A percentile compares a stretch with the other conserved stretches of the same genome.
Conservation (phyloP, 2,797 vertebrate genomes). For the Fistularia tabacaria region DNA sequence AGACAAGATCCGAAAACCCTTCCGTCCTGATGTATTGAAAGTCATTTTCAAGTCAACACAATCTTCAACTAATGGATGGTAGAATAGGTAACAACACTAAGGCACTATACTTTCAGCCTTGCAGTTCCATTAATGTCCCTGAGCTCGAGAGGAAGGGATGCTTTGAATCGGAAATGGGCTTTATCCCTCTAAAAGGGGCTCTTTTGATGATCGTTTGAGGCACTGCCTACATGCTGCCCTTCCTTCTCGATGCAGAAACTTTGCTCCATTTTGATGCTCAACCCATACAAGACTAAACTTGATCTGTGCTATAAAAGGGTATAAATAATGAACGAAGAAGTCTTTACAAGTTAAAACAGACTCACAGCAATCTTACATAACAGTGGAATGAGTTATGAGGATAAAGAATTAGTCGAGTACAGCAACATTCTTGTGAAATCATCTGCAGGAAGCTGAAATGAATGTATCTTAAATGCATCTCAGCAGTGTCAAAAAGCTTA, state of each 20-base stretch:
- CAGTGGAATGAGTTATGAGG: conserved; percentile 51
- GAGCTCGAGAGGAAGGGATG: conserved; percentile 40
- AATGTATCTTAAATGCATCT: neutral
- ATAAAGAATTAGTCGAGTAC: conserved; percentile 45
- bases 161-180: conserved; percentile 55
- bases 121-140: conserved; percentile 44
- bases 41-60: conserved; percentile 48
- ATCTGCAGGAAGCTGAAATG: conserved; percentile 21
- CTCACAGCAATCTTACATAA: conserved; percentile 53
- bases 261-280: conserved; percentile 45
- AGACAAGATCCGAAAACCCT: conserved; percentile 32
- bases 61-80: conserved; percentile 52
- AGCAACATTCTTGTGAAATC: conserved; percentile 26
- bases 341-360: conserved; percentile 59
- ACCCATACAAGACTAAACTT: conserved; percentile 36
- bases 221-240: conserved; percentile 47
- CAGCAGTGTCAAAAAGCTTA: too few relatives aligned
- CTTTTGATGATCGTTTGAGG: conserved; percentile 45
- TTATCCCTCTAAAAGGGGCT: conserved; percentile 55
- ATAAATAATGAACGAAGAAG: conserved; percentile 67
- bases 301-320: conserved; percentile 53
- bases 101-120: conserved; percentile 21
- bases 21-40: conserved; percentile 35
- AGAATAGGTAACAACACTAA: conserved; percentile 47
- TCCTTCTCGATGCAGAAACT: conserved; percentile 48